Evolutionary conservation across 1,140 invertebrate species (phyloP), one percentile per base, ranked within the genome.

Genomic region (Mizuhopecten yessoensis): DNA sequence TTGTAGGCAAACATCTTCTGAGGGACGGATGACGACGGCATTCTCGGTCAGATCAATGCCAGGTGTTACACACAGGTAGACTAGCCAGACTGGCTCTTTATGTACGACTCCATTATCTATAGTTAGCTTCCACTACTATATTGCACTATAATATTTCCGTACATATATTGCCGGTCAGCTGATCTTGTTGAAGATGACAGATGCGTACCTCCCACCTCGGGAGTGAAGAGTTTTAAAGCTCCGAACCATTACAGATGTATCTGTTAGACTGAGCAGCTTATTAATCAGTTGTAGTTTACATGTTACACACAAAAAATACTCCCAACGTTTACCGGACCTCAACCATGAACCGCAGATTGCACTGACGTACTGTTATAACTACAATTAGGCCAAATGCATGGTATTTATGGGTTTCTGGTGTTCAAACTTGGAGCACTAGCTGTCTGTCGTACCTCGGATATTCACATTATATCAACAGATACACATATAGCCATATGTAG

Each of bases 321-420:
- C 57, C 42, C 57, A 75, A 75, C 45, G n/a, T 75, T 75, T 75
- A 29, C 57, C 9, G 5, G 23, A 75, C 57, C 9, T 75, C 57
- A 75, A 75, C 57, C 57, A 75, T 75, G 57, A 75, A 75, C 57
- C 57, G n/a, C n/a, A 75, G 57, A 75, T 29, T 75, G 57, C 57
- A 75, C 57, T 29, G n/a, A n/a, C 29, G 57, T 75, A 75, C 57
- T 75, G 57, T 75, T 75, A 75, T 75, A 75, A 45, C 10, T 75
- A 75, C 57, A 75, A 75, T 75, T 75, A 75, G 57, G 57, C 57
- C 57, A 29, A 75, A 75, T 75, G 57, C 57, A 75, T 75, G n/a
- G 57, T 75, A 75, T 75, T 75, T 75, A 75, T 75, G 57, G 57
- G 23, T 9, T 75, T n/a, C 5, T 29, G n/a, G 57, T 75, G n/a